Base-by-base conservation (phyloP, 2,888 invertebrate genomes). In the Norana najaformis region DNA sequence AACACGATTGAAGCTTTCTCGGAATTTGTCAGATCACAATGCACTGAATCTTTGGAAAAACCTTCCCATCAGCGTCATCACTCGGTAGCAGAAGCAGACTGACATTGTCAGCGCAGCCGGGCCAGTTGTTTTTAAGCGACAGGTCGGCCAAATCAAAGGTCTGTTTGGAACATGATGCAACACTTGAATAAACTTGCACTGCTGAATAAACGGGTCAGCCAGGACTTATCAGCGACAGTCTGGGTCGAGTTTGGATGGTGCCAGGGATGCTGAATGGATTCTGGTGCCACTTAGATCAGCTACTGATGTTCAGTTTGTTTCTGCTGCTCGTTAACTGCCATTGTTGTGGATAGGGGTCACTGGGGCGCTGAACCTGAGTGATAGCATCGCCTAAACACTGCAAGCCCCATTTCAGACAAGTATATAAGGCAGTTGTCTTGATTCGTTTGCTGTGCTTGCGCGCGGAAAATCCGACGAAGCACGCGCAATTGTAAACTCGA, bases 401-500 rank as follows among this genome's bases (percentile, higher is more conserved):
- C 8, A 4, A 53, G n/a, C n/a, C n/a, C n/a, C n/a, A n/a, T n/a
- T 69, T 13, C 69, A 69, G 69, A 69, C 30, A 13, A 23, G 20
- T 85, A 85, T 85, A n/a, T 85, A 85, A 85, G 83, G 85, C 85
- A 0, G 30, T 14, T 20, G 1, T 0, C 4, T 34, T 0, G 6
- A 4, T 34, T 36, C 85, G 35, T n/a, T 85, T 20, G 85, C 85
- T 14, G 35, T 85, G 85, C 85, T 85, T 85, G 16, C 8, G 85
- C 85, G 85, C 85, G 85, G 85, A 85, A 36, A 37, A 35, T 85
- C 85, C 85, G 85, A 85, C 85, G 85, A 85, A 36, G 85, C 85
- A 85, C 34, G 16, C n/a, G 36, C 16, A n/a, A n/a, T n/a, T n/a
- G n/a, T n/a, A n/a, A n/a, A n/a, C n/a, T n/a, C n/a, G n/a, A n/a